These are phyloP conservation scores for Drosophila cognata DNA, from an alignment of 2,888 invertebrate genomes.

Conservation along the genomic window DNA sequence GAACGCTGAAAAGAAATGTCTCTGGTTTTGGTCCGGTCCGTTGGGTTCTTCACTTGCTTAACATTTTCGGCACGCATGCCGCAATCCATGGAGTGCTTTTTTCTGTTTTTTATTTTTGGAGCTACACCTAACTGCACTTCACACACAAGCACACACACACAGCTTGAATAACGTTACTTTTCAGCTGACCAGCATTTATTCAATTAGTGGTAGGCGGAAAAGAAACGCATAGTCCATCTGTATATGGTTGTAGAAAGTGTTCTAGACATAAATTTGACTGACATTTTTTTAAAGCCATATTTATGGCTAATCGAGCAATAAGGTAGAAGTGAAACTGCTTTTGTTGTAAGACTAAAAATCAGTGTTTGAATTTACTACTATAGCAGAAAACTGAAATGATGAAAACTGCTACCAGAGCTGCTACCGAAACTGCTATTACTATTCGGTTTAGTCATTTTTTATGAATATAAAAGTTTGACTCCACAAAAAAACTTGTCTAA, in stretches of 20 bases:
- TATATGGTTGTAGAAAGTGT: conserved; percentile 71
- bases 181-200: conserved; percentile 11
- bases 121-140: conserved; percentile 29
- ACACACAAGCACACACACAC: neutral
- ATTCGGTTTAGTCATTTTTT: neutral
- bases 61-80: conserved; percentile 43
- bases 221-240: conserved; percentile 9
- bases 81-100: conserved; percentile 4
- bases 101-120: conserved; percentile 8
- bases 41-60: conserved; percentile 37
- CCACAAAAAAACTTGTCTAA: neutral
- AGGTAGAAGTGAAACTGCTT: conserved; percentile 54
- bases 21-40: conserved; percentile 16
- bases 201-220: conserved; percentile 12
- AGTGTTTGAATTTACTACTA: neutral
- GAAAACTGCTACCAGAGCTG: too few relatives aligned
- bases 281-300: neutral
- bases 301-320: conserved; percentile 15
- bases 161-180: conserved; percentile 49
- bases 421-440: neutral
- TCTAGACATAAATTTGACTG: conserved; percentile 43
- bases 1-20: conserved; percentile 39
- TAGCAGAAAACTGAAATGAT: too few relatives aligned
- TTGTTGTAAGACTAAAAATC: too few relatives aligned
- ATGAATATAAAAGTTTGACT: neutral